Base-by-base conservation (phyloP, 2,888 invertebrate genomes). In the Cerastis leucographa region DNA sequence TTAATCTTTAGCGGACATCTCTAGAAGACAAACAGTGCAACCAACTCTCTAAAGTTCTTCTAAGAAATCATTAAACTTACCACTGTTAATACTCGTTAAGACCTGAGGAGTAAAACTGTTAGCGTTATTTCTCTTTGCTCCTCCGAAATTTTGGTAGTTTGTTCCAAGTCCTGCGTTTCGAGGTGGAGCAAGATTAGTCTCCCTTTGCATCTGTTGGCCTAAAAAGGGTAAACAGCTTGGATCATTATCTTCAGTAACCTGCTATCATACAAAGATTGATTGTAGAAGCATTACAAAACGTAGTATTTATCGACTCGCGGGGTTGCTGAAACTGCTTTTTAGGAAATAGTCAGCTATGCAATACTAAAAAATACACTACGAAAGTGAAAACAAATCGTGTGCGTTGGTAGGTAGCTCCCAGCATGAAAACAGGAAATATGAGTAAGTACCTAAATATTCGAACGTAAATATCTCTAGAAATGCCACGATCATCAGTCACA, bases 111-210 rank as follows among this genome's bases (percentile, higher is more conserved):
- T 19, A 54, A 90, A 89, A 46, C 73, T 85, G 85, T 88, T 91
- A 71, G 80, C 71, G 74, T 88, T 91, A 76, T 87, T 91, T 73
- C 93, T 92, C 51, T 93, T 93, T 4, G 90, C 90, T 19, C 92
- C 94, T 40, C 79, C 83, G 74, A 93, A 92, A 83, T 93, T 94
- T 83, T 94, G 93, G 78, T 96, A 96, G 85, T 93, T 92, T 71
- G 74, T 86, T 19, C 93, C 92, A 78, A 94, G 94, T 64, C 87
- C 85, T 46, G 88, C 64, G 49, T 86, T 88, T 62, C 87, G 76
- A 59, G 87, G 74, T 56, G 83, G 81, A 72, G 87, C 89, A 35
- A 62, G 29, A 9, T 25, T 78, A 8, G 51, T 54, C 56, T 83
- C 83, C 25, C 86, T 89, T 86, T 91, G 91, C 74, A 90, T 88